Evolutionary conservation across 2,888 invertebrate genomes (phyloP), one percentile per base, ranked within the genome.

Genomic region (Dasysyrphus tricinctus): DNA sequence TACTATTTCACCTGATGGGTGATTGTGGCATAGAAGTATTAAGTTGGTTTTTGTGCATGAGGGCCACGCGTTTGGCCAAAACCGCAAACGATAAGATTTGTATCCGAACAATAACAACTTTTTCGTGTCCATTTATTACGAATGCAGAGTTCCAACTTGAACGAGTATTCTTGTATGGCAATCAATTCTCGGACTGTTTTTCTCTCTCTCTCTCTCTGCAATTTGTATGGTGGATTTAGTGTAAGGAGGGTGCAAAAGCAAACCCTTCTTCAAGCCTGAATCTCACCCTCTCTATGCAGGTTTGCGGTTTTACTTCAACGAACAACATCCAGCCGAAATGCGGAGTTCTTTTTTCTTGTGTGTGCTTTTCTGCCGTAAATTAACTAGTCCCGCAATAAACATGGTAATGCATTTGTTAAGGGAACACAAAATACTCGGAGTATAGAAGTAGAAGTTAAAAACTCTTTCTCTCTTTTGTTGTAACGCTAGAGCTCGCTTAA

Each of bases 61-160:
- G 29, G 11, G 37, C 19, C 72, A 74, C 67, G 80, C 80, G 80
- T 72, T 80, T 63, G 67, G 24, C 80, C 76, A 63, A 85, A 85
- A 85, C 84, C 84, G 59, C 84, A 85, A 80, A 67, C 84, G 73
- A 77, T 80, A 77, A 80, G 80, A 85, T 80, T 80, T 49, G 65
- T 85, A 80, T 85, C 73, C 80, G 32, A 39, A 59, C 42, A 70
- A 81, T 65, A 72, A 72, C 70, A 75, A 83, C 74, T 63, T 79
- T 74, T 74, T 70, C 83, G 56, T 79, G 79, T 65, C 70, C 69
- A 72, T 80, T 84, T 76, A 80, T 59, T 69, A 37, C 24, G 49
- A 67, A 19, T 65, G 74, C 32, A 7, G 70, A 80, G 44, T 84
- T 75, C 57, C 49, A 79, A 49, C 57, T 79, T 37, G 39, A 63